phyloP scores from a whole-genome alignment of 2,113 vertebrate genomes.

The Cynocephalus volans region DNA sequence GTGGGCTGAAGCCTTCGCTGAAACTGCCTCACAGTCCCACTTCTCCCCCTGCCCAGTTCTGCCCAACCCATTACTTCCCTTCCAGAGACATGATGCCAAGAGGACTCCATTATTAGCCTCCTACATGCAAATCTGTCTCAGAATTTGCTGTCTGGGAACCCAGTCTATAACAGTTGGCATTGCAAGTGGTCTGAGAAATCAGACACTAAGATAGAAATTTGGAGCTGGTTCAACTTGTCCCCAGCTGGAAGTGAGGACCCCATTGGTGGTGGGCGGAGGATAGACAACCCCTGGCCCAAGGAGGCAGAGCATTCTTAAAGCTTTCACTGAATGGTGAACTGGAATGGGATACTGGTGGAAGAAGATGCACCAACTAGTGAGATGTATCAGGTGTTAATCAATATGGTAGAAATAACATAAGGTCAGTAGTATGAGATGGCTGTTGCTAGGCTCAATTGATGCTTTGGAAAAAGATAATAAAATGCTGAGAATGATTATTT shows the following conservation, averaged over 20 bases:
- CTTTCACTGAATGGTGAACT: not conserved
- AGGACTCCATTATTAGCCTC: not conserved
- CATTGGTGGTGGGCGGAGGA: not conserved
- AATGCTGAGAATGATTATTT: not conserved
- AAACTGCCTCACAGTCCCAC: not conserved
- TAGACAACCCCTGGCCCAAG: not conserved
- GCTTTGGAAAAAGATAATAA: not conserved
- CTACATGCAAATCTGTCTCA: not conserved
- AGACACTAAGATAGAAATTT: not conserved
- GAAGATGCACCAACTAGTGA: not conserved
- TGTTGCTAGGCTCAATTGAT: not conserved
- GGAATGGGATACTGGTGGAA: not conserved
- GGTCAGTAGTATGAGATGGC: not conserved
- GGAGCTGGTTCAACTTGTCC: not conserved
- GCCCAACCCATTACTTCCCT: not conserved
- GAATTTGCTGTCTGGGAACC: not conserved
- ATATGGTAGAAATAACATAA: not conserved
- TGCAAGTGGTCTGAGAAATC: not conserved
- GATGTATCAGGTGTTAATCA: not conserved
- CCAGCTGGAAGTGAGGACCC: not conserved
- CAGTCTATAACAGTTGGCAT: not conserved
- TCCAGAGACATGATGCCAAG: not conserved
- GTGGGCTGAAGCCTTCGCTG: not conserved
- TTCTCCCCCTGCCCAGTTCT: not conserved
- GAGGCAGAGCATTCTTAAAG: not conserved